These are phyloP conservation scores for Syngnathus floridae DNA, from an alignment of 2,113 vertebrate species.

Conservation along the genomic window DNA sequence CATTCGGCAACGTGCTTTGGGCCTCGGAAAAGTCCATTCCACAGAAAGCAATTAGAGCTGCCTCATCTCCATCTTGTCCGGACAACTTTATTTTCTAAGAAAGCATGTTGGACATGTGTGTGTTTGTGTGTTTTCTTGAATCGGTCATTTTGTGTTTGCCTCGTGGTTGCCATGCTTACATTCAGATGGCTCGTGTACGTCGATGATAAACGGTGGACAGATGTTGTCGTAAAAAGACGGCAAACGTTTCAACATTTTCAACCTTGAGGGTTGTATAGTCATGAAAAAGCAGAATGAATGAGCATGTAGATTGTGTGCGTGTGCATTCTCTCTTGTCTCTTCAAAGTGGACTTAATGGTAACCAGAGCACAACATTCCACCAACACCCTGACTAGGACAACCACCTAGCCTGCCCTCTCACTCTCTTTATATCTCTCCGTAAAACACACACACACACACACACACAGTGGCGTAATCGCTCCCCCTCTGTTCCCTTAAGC, in stretches of 20 bases:
- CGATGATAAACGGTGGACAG: background rate
- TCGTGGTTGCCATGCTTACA: background rate
- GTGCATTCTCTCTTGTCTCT: conserved; percentile 40
- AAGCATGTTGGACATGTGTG: background rate
- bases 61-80: too few species aligned
- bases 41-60: background rate
- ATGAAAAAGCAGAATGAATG: background rate
- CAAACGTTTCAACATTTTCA: background rate
- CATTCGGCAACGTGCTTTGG: background rate
- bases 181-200: background rate
- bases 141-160: background rate
- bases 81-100: background rate
- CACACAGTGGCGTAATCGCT: background rate
- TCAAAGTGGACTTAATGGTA: conserved; percentile 61
- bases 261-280: background rate
- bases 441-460: background rate
- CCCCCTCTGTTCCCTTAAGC: conserved; percentile 7
- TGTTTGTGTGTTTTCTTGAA: background rate
- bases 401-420: conserved; percentile 33
- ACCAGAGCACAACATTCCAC: conserved; percentile 62
- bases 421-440: conserved; percentile 25
- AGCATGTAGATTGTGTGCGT: conserved; percentile 26
- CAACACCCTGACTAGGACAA: conserved; percentile 45
- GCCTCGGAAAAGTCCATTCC: background rate
- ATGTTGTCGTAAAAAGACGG: background rate